phyloP scores from a whole-genome alignment of 2,797 vertebrate genomes.

The Aythya fuligula region DNA sequence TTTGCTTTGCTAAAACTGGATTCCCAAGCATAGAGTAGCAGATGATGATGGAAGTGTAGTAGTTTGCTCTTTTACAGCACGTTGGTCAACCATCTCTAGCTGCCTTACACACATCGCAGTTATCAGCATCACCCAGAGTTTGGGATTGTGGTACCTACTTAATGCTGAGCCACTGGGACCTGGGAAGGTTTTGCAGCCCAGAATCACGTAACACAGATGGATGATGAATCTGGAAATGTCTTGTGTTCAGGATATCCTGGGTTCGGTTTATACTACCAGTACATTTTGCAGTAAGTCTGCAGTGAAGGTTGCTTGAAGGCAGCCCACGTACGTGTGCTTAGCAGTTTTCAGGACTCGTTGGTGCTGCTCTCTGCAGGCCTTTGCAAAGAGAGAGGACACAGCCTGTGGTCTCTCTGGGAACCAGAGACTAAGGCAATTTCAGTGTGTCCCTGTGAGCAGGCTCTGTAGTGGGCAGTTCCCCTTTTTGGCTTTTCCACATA shows the following conservation, averaged over 20 bases:
- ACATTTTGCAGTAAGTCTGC: rapidly evolving
- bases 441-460: background rate
- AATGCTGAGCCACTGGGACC: background rate
- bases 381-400: background rate
- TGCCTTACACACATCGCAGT: background rate
- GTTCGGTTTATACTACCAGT: background rate
- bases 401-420: background rate
- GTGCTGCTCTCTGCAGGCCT: background rate
- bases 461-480: background rate
- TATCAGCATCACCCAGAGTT: background rate
- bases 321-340: background rate
- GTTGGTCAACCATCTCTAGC: background rate
- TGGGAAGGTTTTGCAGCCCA: background rate
- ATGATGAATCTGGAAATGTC: background rate
- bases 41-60: background rate
- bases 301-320: background rate
- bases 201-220: background rate
- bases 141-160: background rate
- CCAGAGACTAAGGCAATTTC: background rate
- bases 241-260: background rate
- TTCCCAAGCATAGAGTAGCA: background rate
- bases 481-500: background rate
- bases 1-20: background rate
- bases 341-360: background rate
- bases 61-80: background rate